Evolutionary conservation across 2,888 invertebrate species (phyloP), one percentile per base, ranked within the genome.

Genomic region (Acanthosoma haemorrhoidale): DNA sequence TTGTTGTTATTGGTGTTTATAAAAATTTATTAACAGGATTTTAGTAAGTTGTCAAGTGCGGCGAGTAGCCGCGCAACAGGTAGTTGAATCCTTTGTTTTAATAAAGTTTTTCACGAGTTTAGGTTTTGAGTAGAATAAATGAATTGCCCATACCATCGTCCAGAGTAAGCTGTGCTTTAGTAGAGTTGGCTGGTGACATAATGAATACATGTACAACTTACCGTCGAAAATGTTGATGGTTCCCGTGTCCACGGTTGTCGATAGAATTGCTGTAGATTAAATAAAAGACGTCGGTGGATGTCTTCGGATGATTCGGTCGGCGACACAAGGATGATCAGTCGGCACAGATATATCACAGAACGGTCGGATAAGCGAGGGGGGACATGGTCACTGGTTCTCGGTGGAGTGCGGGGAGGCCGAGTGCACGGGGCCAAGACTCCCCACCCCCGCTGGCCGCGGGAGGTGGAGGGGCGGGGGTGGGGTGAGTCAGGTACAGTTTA

Each of bases 151-250:
- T n/a, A n/a, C n/a, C n/a, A n/a, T n/a, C n/a, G n/a, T n/a, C n/a
- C n/a, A n/a, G n/a, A n/a, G n/a, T n/a, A n/a, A n/a, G n/a, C n/a
- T n/a, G n/a, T n/a, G n/a, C n/a, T n/a, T n/a, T n/a, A n/a, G n/a
- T n/a, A n/a, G n/a, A n/a, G n/a, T n/a, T n/a, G n/a, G n/a, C n/a
- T n/a, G n/a, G n/a, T n/a, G n/a, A n/a, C n/a, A n/a, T n/a, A n/a
- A n/a, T n/a, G n/a, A n/a, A n/a, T n/a, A n/a, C n/a, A n/a, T n/a
- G n/a, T n/a, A n/a, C 16, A 15, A 60, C 60, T 67, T 21, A 67
- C 67, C 67, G 67, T 67, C 67, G 67, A 67, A 67, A 67, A 67
- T 67, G 67, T 67, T 67, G 67, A 67, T 67, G 67, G 67, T 57
- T 67, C 67, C 67, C 34, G 67, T 51, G 67, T 67, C 67, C 67